A percentile compares a stretch with the other conserved stretches of the same genome.
These are phyloP conservation scores for Latrodectus elegans DNA, from an alignment of 2,888 invertebrate species.

Conservation along the genomic window DNA sequence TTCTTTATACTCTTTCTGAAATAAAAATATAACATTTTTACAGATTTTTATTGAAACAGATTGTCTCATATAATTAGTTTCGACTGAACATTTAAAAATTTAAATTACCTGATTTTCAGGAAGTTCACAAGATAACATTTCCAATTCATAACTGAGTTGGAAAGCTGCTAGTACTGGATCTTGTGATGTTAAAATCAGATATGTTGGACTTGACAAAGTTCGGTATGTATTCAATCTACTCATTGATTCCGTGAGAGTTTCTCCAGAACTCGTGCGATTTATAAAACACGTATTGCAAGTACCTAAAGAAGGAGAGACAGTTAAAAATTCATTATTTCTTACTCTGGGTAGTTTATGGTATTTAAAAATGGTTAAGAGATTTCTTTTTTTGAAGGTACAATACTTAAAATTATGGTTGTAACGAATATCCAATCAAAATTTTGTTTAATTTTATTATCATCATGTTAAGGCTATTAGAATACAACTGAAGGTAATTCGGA, in stretches of 20 bases:
- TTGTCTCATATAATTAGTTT: neutral
- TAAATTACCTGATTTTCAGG: constrained; percentile 76
- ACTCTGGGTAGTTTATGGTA: neutral
- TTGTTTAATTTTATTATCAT: too few species aligned
- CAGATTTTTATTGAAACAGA: neutral
- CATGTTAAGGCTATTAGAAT: too few species aligned
- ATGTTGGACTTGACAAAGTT: constrained; percentile 82
- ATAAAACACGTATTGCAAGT: constrained; percentile 23
- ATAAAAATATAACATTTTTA: neutral
- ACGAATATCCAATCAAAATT: too few species aligned
- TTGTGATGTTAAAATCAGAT: constrained; percentile 81
- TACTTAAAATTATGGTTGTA: neutral
- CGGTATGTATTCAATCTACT: constrained; percentile 81
- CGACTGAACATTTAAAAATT: neutral
- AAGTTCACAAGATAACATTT: constrained; percentile 79
- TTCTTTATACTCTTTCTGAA: constrained; percentile 57
- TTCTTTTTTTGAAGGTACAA: neutral
- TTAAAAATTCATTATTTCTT: neutral
- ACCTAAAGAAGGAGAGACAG: constrained; percentile 12
- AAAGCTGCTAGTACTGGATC: constrained; percentile 84
- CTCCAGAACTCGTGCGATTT: constrained; percentile 29
- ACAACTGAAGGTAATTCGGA: too few species aligned
- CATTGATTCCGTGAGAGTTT: constrained; percentile 75
- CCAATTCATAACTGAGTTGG: constrained; percentile 80
- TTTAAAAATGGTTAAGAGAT: neutral